Evolutionary conservation across 64 coral and sea anemone genomes (phyloP).

Genomic region (Pachyseris speciosa): DNA sequence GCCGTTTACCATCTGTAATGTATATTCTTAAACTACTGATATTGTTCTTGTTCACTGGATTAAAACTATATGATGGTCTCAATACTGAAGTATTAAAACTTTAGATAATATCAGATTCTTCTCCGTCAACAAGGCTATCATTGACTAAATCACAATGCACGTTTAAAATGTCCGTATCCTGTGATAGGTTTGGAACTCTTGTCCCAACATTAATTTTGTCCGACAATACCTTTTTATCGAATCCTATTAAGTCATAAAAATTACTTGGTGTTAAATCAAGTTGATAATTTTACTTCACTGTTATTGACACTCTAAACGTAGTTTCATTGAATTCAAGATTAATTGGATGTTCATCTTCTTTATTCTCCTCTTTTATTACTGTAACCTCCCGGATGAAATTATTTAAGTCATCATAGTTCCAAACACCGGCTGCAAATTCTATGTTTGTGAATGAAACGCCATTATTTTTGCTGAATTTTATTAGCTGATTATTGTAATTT

Average conservation of each 20-base stretch:
- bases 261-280: not conserved
- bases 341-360: too few relatives aligned
- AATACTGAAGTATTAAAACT: not conserved
- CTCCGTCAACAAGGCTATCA: too few relatives aligned
- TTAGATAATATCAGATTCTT: too few relatives aligned
- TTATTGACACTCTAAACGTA: not conserved
- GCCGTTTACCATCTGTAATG: not conserved
- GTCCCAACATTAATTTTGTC: not conserved
- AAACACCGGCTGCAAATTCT: too few relatives aligned
- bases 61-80: not conserved
- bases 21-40: not conserved
- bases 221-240: not conserved
- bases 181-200: not conserved
- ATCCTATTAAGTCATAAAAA: not conserved
- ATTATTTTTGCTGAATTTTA: too few relatives aligned
- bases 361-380: too few relatives aligned
- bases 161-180: not conserved
- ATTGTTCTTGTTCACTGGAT: not conserved
- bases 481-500: too few relatives aligned
- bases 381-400: too few relatives aligned
- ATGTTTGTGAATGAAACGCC: too few relatives aligned
- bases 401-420: too few relatives aligned
- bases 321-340: not conserved
- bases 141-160: too few relatives aligned
- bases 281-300: not conserved